Percentiles rank a stretch among this genome's conserved stretches.
Conservation (phyloP, 2,888 invertebrate species). For the Synanthedon myopaeformis region DNA sequence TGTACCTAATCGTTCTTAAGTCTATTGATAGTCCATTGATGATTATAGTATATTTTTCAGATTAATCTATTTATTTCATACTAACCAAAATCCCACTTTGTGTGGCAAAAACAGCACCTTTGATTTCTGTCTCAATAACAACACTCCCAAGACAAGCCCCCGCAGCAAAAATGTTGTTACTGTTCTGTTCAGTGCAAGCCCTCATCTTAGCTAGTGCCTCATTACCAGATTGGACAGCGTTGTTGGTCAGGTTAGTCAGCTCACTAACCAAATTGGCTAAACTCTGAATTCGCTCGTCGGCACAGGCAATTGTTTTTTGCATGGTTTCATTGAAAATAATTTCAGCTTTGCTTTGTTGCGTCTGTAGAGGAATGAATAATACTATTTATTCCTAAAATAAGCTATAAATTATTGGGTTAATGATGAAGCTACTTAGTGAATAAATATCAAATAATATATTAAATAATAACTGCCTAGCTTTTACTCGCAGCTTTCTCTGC, state of each 20-base stretch:
- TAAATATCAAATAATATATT: too few relatives aligned
- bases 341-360: conserved; percentile 27
- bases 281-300: conserved; percentile 32
- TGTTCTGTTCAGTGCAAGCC: conserved; percentile 28
- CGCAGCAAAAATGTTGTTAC: conserved; percentile 23
- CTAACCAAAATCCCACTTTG: conserved; percentile 41
- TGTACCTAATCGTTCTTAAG: too few relatives aligned
- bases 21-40: too few relatives aligned
- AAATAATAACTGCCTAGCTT: background rate
- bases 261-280: conserved; percentile 23
- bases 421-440: too few relatives aligned
- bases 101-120: conserved; percentile 25
- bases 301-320: conserved; percentile 28
- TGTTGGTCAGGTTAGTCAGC: conserved; percentile 20
- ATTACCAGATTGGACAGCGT: conserved; percentile 26
- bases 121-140: conserved; percentile 37
- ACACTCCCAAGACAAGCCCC: conserved; percentile 40
- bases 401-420: background rate
- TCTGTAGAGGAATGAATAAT: conserved; percentile 19
- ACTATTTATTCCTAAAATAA: too few relatives aligned
- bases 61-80: background rate
- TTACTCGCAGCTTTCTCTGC: background rate
- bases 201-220: conserved; percentile 33
- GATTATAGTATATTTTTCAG: too few relatives aligned
- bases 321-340: conserved; percentile 29